Conservation (phyloP, 2,797 vertebrate species). For the Micropoecilia bifurca region DNA sequence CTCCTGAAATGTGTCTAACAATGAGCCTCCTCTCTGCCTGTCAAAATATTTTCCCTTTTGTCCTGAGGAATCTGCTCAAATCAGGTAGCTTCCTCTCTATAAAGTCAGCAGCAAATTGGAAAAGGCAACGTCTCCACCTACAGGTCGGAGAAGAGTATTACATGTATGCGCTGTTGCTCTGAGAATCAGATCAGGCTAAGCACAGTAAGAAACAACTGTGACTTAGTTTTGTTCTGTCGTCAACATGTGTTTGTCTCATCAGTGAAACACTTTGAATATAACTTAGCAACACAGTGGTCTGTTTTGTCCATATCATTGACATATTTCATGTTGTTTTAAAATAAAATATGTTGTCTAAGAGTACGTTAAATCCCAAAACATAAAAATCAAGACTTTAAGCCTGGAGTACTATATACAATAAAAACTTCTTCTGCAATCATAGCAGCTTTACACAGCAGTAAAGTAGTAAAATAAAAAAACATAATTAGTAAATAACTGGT, state of each 20-base stretch:
- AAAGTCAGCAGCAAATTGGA: conserved; percentile 23
- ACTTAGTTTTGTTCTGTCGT: not conserved
- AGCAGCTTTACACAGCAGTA: not conserved
- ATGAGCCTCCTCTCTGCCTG: conserved; percentile 75
- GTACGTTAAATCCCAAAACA: not conserved
- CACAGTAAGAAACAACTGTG: not conserved
- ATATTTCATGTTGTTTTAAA: not conserved
- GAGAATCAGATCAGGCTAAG: not conserved
- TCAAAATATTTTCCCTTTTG: conserved; percentile 81
- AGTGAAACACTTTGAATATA: not conserved
- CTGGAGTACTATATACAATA: not conserved
- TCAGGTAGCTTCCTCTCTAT: conserved; percentile 26
- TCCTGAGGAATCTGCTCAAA: conserved; percentile 71
- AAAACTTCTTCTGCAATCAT: not conserved
- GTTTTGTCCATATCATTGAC: not conserved
- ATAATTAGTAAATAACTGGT: not conserved
- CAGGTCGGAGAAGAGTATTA: conserved; percentile 48
- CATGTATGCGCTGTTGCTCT: not conserved
- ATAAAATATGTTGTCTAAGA: not conserved
- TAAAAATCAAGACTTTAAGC: no score
- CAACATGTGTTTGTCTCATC: not conserved
- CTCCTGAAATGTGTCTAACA: conserved; percentile 75
- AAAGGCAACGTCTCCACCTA: conserved; percentile 82
- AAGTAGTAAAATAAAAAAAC: not conserved
- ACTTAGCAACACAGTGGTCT: not conserved